Evolutionary conservation across 1,140 invertebrate species (phyloP), one percentile per base, ranked within the genome.

Genomic region (Polypedilum pembai): DNA sequence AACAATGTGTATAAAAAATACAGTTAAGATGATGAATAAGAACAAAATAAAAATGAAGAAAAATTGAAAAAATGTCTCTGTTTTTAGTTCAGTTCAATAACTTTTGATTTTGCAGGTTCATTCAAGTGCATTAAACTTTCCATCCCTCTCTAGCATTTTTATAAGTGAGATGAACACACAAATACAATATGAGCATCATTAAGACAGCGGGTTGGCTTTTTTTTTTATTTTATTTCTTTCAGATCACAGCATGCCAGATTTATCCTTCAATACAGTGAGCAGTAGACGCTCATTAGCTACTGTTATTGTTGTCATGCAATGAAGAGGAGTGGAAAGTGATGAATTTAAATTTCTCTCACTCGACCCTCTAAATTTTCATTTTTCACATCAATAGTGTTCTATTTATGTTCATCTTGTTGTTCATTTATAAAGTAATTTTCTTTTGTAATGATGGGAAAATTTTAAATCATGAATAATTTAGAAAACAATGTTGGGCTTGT

Each of bases 111-210:
- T 56, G n/a, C 45, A 56, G 45, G 45, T 56, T 56, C 45, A 56
- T 56, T 56, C 45, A 15, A 56, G 45, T 56, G 45, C 45, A 56
- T 56, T 56, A 56, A 56, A 56, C 45, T 56, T 56, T 8, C 15
- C 45, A 56, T n/a, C 12, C n/a, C 12, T 56, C n/a, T 56, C 15
- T 12, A 15, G 12, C 45, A 56, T 15, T 4, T 33, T 33, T 33
- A 33, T 33, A 33, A 33, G 24, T 33, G n/a, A 15, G 45, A 56
- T 56, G 45, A 56, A 56, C 12, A n/a, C 12, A 12, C n/a, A 56
- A 56, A 56, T 56, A 56, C 45, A 56, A 56, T 56, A 56, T 56
- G 45, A 56, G n/a, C 45, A n/a, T 56, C 45, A 56, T 56, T 15
- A 56, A 56, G n/a, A 10, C 45, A 56, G 45, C 10, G 45, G 45